phyloP scores from a whole-genome alignment of 2,113 vertebrate genomes.

The Ctenomys sociabilis region DNA sequence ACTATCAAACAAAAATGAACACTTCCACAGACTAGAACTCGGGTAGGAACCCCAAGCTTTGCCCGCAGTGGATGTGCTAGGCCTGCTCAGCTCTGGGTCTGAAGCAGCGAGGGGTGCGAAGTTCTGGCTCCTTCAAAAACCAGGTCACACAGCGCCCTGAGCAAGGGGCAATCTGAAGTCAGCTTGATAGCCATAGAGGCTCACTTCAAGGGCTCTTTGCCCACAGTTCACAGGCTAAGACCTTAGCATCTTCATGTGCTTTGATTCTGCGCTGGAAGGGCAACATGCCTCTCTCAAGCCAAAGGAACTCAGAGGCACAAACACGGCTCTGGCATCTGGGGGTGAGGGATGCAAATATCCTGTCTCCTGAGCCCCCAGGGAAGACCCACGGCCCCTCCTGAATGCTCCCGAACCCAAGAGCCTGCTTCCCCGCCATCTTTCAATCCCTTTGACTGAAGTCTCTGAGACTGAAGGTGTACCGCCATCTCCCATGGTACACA shows the following conservation, averaged over 20 bases:
- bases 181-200: too few species aligned
- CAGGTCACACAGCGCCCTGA: fast-evolving
- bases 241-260: neutral
- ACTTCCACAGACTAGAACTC: fast-evolving
- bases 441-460: neutral
- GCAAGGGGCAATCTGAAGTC: neutral
- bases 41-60: neutral
- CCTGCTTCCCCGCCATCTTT: neutral
- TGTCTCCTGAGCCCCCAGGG: neutral
- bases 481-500: neutral
- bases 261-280: neutral
- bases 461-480: neutral
- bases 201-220: fast-evolving
- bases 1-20: neutral
- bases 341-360: neutral
- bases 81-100: fast-evolving
- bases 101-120: neutral
- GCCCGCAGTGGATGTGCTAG: fast-evolving
- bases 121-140: neutral
- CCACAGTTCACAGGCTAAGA: fast-evolving
- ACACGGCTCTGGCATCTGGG: fast-evolving
- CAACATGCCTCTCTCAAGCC: neutral
- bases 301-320: neutral
- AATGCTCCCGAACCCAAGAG: fast-evolving
- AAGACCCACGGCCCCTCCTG: neutral